phyloP scores from a whole-genome alignment of 2,113 vertebrate species.

The Tachuris rubrigastra region DNA sequence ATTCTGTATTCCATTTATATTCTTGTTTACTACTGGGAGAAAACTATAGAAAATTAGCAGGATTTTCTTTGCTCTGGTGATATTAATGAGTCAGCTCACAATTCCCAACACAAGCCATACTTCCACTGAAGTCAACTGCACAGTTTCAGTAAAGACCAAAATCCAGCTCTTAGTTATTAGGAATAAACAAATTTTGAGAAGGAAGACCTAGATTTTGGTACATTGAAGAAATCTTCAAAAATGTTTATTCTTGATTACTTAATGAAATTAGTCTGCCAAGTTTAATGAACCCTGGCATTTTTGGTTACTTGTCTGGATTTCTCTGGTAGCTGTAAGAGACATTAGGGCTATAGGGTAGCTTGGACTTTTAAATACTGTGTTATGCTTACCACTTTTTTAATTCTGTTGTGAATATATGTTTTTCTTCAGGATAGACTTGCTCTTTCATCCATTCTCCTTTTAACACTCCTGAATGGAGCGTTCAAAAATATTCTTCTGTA shows the following conservation, averaged over 20 bases:
- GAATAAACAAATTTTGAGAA: background rate
- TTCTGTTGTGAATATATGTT: background rate
- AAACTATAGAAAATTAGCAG: background rate
- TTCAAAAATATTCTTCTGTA: background rate
- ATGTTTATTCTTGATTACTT: background rate
- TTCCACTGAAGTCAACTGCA: background rate
- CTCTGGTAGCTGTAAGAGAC: background rate
- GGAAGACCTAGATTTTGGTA: background rate
- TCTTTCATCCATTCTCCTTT: background rate
- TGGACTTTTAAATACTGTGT: background rate
- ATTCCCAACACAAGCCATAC: background rate
- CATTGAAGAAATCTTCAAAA: background rate
- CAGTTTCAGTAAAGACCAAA: background rate
- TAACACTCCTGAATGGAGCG: background rate
- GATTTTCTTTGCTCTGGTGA: background rate
- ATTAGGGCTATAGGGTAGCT: background rate
- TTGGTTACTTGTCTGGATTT: background rate
- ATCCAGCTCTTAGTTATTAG: background rate
- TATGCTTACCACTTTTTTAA: background rate
- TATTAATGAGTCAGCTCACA: background rate
- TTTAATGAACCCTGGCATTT: background rate
- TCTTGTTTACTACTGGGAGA: conserved; percentile 1
- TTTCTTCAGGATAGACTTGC: background rate
- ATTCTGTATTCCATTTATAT: conserved; percentile 11
- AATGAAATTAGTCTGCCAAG: background rate